Evolutionary conservation across 2,888 invertebrate species (phyloP).

Genomic region (Scrobipalpa atriplicella): DNA sequence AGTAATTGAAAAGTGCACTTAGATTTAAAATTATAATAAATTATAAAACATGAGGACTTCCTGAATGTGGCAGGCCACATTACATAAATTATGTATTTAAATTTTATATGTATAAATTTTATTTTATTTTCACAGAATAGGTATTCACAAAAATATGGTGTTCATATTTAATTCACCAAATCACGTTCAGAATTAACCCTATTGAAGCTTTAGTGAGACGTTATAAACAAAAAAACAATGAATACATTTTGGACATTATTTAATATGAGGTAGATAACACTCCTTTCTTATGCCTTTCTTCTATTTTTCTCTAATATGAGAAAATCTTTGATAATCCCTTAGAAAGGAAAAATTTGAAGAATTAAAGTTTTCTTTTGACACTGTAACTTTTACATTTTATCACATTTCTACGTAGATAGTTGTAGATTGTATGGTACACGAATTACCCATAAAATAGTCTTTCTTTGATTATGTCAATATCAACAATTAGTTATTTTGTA

Average conservation of each 20-base stretch:
- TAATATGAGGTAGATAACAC: too few relatives aligned
- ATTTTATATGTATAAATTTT: conserved; percentile 21
- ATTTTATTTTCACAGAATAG: conserved; percentile 6
- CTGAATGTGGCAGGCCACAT: conserved; percentile 54
- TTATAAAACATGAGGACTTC: conserved; percentile 38
- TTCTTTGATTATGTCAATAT: neutral
- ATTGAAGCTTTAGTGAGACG: neutral
- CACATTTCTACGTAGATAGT: conserved; percentile 44
- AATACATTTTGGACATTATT: too few relatives aligned
- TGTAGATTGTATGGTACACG: conserved; percentile 36
- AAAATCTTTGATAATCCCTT: neutral
- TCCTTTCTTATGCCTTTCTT: neutral
- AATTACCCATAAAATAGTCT: neutral
- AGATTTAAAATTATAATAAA: conserved; percentile 12
- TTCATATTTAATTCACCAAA: conserved; percentile 24
- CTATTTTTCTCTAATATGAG: too few relatives aligned
- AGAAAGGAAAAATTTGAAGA: neutral
- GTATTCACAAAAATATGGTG: conserved; percentile 23
- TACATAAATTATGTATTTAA: conserved; percentile 23
- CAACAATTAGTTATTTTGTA: neutral
- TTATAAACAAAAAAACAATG: too few relatives aligned
- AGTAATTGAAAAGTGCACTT: conserved; percentile 19
- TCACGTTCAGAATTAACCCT: neutral
- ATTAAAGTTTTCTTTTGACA: neutral
- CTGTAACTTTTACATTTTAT: conserved; percentile 40